A percentile compares a stretch with the other conserved stretches of the same genome.
Evolutionary conservation across 2,113 vertebrate genomes (phyloP).

Genomic region (Ceyx margarethae): DNA sequence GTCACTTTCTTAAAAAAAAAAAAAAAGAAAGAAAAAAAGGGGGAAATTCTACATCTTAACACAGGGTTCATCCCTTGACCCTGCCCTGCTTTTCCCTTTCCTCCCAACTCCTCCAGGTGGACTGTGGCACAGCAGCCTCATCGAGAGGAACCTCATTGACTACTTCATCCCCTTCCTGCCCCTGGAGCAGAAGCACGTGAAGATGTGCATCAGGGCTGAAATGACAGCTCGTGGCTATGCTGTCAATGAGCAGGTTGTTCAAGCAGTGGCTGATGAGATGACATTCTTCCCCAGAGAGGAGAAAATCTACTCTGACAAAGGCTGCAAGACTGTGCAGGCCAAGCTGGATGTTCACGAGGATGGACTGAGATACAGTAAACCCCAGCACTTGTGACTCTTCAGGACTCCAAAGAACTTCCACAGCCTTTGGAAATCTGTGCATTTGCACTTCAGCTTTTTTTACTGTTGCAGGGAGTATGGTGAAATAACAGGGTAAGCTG

Average conservation of each 20-base stretch:
- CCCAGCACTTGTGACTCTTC: not conserved
- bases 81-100: not conserved
- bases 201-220: conserved; percentile 85
- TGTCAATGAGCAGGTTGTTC: conserved; percentile 60
- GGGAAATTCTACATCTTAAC: not conserved
- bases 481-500: not conserved
- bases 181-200: conserved; percentile 87
- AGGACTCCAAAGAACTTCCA: not conserved
- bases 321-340: conserved; percentile 90
- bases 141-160: conserved; percentile 92
- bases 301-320: conserved; percentile 87
- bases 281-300: conserved; percentile 86
- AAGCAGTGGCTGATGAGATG: conserved; percentile 81
- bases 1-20: conserved; percentile 38
- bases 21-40: no score
- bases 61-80: not conserved
- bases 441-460: conserved; percentile 44
- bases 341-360: conserved; percentile 83
- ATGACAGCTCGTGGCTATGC: conserved; percentile 67
- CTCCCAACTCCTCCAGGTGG: conserved; percentile 76
- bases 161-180: conserved; percentile 95
- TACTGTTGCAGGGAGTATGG: not conserved
- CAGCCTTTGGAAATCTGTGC: not conserved
- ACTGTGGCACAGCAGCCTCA: conserved; percentile 89
- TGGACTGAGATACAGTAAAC: not conserved